Percentiles rank a stretch among this genome's conserved stretches.
Conservation (phyloP, 1,140 invertebrate species). For the Ridgeia piscesae region DNA sequence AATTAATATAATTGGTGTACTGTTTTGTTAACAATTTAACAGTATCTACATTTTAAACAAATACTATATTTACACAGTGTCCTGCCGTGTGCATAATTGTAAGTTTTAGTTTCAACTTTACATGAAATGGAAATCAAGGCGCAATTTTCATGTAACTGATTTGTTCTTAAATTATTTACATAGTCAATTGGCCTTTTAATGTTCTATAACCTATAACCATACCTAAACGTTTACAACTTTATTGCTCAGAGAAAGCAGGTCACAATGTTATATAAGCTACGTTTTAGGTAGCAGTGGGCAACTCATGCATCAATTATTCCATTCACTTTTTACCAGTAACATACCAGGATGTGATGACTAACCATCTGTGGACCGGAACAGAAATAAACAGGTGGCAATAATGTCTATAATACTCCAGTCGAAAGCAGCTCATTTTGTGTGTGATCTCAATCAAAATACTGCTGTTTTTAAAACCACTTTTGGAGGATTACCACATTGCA, state of each 20-base stretch:
- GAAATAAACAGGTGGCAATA: not conserved
- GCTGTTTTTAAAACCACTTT: not conserved
- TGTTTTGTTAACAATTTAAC: no score
- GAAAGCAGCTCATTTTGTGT: not conserved
- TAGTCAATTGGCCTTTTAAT: no score
- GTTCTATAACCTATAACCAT: not conserved
- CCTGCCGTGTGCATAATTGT: no score
- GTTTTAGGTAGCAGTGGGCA: not conserved
- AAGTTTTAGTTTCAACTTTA: no score
- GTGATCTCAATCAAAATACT: not conserved
- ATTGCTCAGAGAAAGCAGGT: not conserved
- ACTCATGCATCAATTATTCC: not conserved
- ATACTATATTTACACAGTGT: no score
- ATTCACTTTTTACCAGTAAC: not conserved
- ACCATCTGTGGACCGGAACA: not conserved
- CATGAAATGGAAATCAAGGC: no score
- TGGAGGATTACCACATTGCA: not conserved
- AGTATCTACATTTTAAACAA: no score
- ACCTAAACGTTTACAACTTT: not conserved
- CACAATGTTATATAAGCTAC: not conserved
- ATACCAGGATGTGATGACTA: not conserved
- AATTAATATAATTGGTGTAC: no score
- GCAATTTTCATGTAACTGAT: no score
- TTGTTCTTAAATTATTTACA: no score
- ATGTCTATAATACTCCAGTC: not conserved